Conservation (phyloP, 2,797 vertebrate genomes). For the Sylvilagus floridanus region DNA sequence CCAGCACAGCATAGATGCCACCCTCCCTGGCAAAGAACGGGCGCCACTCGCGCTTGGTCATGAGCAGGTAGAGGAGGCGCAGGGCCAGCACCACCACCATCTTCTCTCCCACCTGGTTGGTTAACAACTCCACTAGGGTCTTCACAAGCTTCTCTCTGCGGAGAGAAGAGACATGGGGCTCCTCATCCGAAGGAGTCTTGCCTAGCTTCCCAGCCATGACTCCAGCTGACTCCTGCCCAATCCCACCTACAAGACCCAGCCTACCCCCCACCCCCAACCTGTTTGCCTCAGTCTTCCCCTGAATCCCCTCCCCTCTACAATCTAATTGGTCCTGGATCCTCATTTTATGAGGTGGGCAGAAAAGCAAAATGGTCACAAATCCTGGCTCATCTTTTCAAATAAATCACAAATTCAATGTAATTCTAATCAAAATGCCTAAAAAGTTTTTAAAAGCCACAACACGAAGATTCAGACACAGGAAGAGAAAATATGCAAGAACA, state of each 20-base stretch:
- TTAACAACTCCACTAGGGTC: slow-evolving; percentile 92
- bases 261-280: background rate
- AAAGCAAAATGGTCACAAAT: background rate
- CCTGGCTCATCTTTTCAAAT: slow-evolving; percentile 25
- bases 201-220: background rate
- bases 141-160: slow-evolving; percentile 94
- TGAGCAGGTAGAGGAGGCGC: slow-evolving; percentile 91
- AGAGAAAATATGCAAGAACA: slow-evolving; percentile 15
- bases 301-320: background rate
- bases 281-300: background rate
- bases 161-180: background rate
- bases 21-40: slow-evolving; percentile 94
- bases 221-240: background rate
- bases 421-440: slow-evolving; percentile 54
- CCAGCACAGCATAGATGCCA: slow-evolving; percentile 93
- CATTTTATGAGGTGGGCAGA: background rate
- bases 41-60: slow-evolving; percentile 93
- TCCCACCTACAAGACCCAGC: background rate
- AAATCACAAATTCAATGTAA: slow-evolving; percentile 23
- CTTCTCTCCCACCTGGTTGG: slow-evolving; percentile 89
- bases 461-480: background rate
- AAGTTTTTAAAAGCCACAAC: background rate
- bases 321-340: background rate
- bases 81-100: slow-evolving; percentile 87
- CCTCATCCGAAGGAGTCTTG: background rate